Conservation (phyloP, 92 coral and sea anemone genomes). For the Diadumene lineata region DNA sequence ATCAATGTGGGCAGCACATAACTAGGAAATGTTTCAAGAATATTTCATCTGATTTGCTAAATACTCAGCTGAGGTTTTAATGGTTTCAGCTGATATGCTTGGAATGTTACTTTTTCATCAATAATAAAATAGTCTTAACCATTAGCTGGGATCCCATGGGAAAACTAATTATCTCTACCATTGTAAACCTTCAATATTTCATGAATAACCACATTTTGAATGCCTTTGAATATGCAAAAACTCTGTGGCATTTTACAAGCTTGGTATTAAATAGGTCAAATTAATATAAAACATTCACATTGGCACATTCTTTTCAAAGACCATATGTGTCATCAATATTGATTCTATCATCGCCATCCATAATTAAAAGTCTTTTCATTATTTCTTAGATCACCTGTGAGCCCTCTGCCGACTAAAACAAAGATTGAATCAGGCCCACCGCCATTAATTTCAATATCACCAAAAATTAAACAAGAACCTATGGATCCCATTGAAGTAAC, state of each 20-base stretch:
- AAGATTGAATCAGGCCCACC: conserved; percentile 88
- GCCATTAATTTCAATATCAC: conserved; percentile 85
- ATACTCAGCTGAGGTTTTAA: conserved; percentile 2
- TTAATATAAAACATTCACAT: background rate
- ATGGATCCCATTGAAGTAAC: conserved; percentile 57
- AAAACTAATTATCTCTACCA: background rate
- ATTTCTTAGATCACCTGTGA: conserved; percentile 69
- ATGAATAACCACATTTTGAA: background rate
- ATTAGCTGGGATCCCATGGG: background rate
- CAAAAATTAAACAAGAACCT: conserved; percentile 52
- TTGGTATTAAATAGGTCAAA: background rate
- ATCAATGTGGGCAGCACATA: background rate
- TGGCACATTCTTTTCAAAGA: conserved; percentile 7
- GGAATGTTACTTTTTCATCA: background rate
- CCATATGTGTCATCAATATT: conserved; percentile 1
- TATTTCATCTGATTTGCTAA: background rate
- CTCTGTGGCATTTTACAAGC: background rate
- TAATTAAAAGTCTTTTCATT: background rate
- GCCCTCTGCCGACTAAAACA: conserved; percentile 73
- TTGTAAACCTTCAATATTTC: background rate
- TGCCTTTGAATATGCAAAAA: background rate
- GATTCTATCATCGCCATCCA: background rate
- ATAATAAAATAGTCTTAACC: too few species aligned
- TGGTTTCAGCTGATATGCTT: conserved; percentile 15
- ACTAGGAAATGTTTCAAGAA: background rate